Evolutionary conservation across 2,888 invertebrate species (phyloP).

Genomic region (Phortica magna): DNA sequence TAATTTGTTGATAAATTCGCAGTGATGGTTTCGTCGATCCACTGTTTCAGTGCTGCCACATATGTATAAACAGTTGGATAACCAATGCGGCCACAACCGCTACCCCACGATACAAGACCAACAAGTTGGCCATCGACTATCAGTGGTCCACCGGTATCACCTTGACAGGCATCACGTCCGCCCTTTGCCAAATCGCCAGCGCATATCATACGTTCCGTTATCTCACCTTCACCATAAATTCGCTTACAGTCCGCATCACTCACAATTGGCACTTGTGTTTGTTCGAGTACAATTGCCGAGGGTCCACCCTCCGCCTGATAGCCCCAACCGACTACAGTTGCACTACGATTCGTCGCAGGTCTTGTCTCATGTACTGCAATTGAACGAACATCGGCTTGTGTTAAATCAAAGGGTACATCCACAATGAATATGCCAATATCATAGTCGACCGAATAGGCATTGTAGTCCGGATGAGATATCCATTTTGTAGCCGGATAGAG

Average conservation of each 20-base stretch:
- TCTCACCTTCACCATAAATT: constrained; percentile 77
- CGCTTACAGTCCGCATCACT: constrained; percentile 77
- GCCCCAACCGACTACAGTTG: constrained; percentile 73
- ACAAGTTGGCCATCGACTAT: constrained; percentile 65
- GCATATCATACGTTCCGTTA: constrained; percentile 80
- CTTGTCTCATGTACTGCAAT: constrained; percentile 67
- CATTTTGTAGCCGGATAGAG: constrained; percentile 62
- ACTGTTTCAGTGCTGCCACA: constrained; percentile 66
- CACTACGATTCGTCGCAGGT: constrained; percentile 60
- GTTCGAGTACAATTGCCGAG: constrained; percentile 76
- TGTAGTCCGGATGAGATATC: constrained; percentile 62
- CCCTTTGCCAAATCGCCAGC: constrained; percentile 78
- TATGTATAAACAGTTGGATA: constrained; percentile 79
- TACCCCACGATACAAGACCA: constrained; percentile 79
- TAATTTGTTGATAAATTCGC: constrained; percentile 36
- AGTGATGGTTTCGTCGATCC: constrained; percentile 67
- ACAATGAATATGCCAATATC: constrained; percentile 78
- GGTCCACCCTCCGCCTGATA: constrained; percentile 66
- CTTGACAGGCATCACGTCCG: constrained; percentile 78
- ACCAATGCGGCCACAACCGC: constrained; percentile 78
- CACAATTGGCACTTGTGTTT: constrained; percentile 79
- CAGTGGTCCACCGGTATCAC: constrained; percentile 76
- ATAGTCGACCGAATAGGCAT: constrained; percentile 78
- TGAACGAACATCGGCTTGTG: constrained; percentile 69
- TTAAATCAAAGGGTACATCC: constrained; percentile 77